Conservation (phyloP, 2,113 vertebrate genomes). For the Amia ocellicauda region DNA sequence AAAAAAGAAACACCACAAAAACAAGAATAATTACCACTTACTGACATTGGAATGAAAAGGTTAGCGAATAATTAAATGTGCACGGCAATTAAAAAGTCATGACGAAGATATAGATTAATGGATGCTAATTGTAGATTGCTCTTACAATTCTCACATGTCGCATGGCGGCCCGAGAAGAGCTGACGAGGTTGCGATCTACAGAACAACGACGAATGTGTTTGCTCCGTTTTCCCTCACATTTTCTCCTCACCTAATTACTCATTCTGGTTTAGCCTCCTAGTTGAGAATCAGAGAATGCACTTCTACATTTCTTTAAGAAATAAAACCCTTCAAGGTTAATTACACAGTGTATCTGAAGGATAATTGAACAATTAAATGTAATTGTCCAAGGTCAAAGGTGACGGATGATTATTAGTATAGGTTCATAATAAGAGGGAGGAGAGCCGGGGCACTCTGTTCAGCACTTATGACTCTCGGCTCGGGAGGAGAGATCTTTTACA, state of each 20-base stretch:
- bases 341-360: background rate
- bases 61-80: constrained; percentile 8
- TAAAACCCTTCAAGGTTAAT: background rate
- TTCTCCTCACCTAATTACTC: background rate
- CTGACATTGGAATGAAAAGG: too few relatives aligned
- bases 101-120: background rate
- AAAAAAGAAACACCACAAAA: background rate
- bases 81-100: background rate
- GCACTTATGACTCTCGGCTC: background rate
- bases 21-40: background rate
- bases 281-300: background rate
- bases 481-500: background rate
- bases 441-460: too few relatives aligned
- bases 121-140: background rate
- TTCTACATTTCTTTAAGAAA: background rate
- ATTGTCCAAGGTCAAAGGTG: background rate
- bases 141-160: background rate
- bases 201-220: background rate
- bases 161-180: background rate
- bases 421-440: too few relatives aligned
- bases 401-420: background rate
- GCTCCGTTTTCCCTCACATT: background rate
- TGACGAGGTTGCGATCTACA: background rate
- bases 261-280: background rate
- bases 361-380: constrained; percentile 1